Percentiles rank a stretch among this genome's conserved stretches.
These are phyloP conservation scores for Phaethornis superciliosus DNA, from an alignment of 2,113 vertebrate genomes.

Conservation along the genomic window DNA sequence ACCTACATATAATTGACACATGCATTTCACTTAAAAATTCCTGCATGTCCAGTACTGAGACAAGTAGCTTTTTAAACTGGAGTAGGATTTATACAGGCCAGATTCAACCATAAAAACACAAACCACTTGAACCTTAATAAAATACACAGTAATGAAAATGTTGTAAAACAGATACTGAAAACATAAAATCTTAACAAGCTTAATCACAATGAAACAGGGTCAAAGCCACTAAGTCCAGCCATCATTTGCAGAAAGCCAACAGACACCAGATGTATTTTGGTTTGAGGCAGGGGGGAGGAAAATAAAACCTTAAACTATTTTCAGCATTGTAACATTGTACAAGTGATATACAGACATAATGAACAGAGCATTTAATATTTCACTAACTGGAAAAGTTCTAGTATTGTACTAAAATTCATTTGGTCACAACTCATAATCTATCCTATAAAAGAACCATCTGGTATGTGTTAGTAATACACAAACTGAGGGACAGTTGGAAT, in stretches of 20 bases:
- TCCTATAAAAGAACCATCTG: not conserved
- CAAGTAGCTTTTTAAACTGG: slow-evolving; percentile 27
- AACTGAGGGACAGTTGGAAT: not conserved
- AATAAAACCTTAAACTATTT: not conserved
- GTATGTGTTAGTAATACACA: not conserved
- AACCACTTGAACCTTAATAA: slow-evolving; percentile 70
- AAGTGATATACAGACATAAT: not conserved
- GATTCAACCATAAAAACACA: slow-evolving; percentile 63
- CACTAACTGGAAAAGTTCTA: not conserved
- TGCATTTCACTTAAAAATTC: not conserved
- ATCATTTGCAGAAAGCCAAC: slow-evolving; percentile 21
- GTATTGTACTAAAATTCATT: not conserved
- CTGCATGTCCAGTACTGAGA: not conserved
- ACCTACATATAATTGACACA: not conserved
- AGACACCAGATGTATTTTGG: slow-evolving; percentile 41
- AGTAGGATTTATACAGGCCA: slow-evolving; percentile 53
- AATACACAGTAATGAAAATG: slow-evolving; percentile 61
- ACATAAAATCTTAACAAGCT: slow-evolving; percentile 61
- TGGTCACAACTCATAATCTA: not conserved
- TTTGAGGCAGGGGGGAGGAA: not conserved
- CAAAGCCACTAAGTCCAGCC: slow-evolving; percentile 32
- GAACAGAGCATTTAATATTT: not conserved
- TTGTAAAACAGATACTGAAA: slow-evolving; percentile 67
- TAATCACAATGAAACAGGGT: slow-evolving; percentile 57
- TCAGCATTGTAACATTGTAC: not conserved